Conservation (phyloP, 1,140 invertebrate species). For the Galleria mellonella region DNA sequence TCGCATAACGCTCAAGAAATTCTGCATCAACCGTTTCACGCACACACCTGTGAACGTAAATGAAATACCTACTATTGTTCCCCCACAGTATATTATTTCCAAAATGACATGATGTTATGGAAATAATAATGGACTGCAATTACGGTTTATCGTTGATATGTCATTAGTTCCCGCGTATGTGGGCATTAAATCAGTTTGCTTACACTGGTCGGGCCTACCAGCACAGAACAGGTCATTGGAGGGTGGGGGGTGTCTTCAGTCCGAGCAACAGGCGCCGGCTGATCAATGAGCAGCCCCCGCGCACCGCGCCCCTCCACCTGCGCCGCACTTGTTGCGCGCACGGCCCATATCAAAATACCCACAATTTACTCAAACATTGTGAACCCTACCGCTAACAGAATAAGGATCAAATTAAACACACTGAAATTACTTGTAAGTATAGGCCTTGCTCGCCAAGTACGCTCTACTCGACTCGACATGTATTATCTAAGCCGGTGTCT, state of each 20-base stretch:
- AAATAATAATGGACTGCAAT: constrained; percentile 1
- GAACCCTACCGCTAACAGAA: neutral
- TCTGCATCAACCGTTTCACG: no score
- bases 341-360: constrained; percentile 14
- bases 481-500: constrained; percentile 3
- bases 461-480: neutral
- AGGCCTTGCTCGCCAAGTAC: neutral
- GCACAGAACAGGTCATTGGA: constrained; percentile 10
- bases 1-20: no score
- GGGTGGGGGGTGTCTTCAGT: constrained; percentile 7
- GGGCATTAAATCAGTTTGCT: constrained; percentile 22
- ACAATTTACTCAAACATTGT: neutral
- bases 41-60: no score
- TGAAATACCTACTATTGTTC: no score
- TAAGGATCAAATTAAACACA: neutral
- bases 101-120: no score
- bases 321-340: constrained; percentile 66
- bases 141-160: constrained; percentile 15
- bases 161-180: constrained; percentile 20
- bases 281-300: constrained; percentile 51
- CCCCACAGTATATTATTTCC: no score
- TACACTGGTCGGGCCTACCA: constrained; percentile 10
- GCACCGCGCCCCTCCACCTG: constrained; percentile 28
- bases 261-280: constrained; percentile 55
- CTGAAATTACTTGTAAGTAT: neutral